phyloP scores from a whole-genome alignment of 2,888 invertebrate species.

The Lasioglossum villosulum region DNA sequence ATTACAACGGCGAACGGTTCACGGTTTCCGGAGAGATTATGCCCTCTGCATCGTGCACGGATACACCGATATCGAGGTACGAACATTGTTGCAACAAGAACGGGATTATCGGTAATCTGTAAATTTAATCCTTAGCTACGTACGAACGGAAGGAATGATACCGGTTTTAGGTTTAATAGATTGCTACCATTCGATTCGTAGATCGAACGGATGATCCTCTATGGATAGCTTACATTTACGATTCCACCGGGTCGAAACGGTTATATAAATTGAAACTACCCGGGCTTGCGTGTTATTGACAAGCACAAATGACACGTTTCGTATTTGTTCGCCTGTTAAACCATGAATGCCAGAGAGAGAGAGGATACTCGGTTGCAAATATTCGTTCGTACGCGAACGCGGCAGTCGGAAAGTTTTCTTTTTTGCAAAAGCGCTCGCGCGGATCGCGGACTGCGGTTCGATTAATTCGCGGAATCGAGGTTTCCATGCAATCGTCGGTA shows the following conservation, averaged over 20 bases:
- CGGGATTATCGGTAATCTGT: constrained; percentile 8
- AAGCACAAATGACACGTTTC: background rate
- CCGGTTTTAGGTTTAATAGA: background rate
- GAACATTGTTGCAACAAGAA: background rate
- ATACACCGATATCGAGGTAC: constrained; percentile 1
- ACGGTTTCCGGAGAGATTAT: constrained; percentile 11
- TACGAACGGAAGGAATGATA: background rate
- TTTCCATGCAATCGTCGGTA: background rate
- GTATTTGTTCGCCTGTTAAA: constrained; percentile 14
- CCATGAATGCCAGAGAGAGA: background rate
- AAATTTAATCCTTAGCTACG: constrained; percentile 1
- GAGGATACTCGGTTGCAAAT: background rate
- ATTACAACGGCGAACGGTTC: background rate
- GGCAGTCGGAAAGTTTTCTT: background rate
- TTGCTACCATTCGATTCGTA: background rate
- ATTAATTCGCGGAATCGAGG: constrained; percentile 3
- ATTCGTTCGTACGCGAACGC: background rate
- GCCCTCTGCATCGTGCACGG: background rate
- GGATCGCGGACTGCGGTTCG: background rate
- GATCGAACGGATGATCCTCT: background rate
- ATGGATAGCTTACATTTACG: constrained; percentile 1
- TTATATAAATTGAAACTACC: background rate
- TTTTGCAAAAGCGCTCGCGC: background rate
- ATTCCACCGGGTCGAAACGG: background rate
- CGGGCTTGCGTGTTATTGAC: background rate